A percentile compares a stretch with the other conserved stretches of the same genome.
Evolutionary conservation across 64 coral and sea anemone species (phyloP).

Genomic region (Platygyra sinensis): DNA sequence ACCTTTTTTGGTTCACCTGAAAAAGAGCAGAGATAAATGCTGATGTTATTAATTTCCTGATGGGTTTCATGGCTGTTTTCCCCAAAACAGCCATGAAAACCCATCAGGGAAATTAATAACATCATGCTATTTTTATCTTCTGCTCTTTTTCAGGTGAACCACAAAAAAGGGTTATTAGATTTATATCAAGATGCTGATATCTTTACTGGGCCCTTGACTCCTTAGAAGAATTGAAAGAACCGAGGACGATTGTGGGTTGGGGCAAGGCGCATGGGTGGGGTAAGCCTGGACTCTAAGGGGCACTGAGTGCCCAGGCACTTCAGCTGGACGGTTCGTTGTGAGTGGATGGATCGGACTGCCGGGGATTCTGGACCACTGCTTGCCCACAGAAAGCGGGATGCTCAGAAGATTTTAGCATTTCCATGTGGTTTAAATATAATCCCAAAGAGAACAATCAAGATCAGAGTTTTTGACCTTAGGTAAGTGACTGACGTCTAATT

Average conservation of each 20-base stretch:
- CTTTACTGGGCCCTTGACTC: neutral
- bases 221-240: neutral
- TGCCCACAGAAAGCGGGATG: neutral
- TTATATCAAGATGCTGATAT: neutral
- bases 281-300: neutral
- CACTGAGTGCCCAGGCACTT: constrained; percentile 29
- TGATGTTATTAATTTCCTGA: neutral
- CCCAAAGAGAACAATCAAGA: neutral
- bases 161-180: neutral
- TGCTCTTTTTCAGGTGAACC: neutral
- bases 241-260: neutral
- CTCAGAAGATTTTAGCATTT: constrained; percentile 6
- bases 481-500: neutral
- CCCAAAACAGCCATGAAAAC: no score
- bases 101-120: no score
- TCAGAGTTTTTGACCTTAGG: constrained; percentile 33
- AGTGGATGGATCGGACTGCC: neutral
- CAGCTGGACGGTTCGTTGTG: constrained; percentile 31
- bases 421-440: constrained; percentile 45
- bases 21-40: neutral
- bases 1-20: neutral
- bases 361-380: neutral
- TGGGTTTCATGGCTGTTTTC: no score
- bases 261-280: neutral
- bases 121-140: neutral